Evolutionary conservation across 1,140 invertebrate species (phyloP), one percentile per base, ranked within the genome.

Genomic region (Cryptotermes secundus): DNA sequence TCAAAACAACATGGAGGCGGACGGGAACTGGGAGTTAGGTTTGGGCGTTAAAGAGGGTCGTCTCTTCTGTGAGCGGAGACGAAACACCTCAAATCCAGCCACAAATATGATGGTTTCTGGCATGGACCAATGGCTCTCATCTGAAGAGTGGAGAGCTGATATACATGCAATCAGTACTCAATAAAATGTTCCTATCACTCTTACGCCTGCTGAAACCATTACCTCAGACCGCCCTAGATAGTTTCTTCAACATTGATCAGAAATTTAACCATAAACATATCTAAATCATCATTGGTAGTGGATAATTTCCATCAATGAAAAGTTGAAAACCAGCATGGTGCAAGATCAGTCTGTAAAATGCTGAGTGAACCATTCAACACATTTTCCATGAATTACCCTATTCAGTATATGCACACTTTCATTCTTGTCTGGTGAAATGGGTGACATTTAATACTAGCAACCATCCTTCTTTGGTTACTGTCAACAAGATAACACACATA

Each of bases 31-130:
- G 81, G 83, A 34, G 72, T 3, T 34, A 53, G 84, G n/a, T 19
- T n/a, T 34, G 16, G 42, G 16, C 36, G 36, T 16, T 24, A 31
- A 53, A 34, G 34, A 83, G 59, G 85, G 49, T 24, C 31, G 53
- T 86, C 86, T 87, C 86, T 85, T 87, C 86, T 53, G 80, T 34
- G 85, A 86, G 82, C 84, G 92, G 93, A 94, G 93, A 93, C 80
- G 26, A 2, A 24, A 49, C 84, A n/a, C 85, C 83, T 84, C 65
- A 45, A 34, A n/a, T 36, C 79, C 49, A 49, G 31, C 53, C 31
- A 45, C 24, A 38, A 80, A 26, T 34, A 72, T 4, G 0, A n/a
- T 16, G 22, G 53, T 85, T 79, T 16, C 53, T 14, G 42, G 72
- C 53, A 45, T 36, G 59, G 83, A 34, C 49, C 26, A 72, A 38